A percentile compares a stretch with the other conserved stretches of the same genome.
These are phyloP conservation scores for Saguinus imperator DNA, from an alignment of 2,113 vertebrate genomes.

Conservation along the genomic window DNA sequence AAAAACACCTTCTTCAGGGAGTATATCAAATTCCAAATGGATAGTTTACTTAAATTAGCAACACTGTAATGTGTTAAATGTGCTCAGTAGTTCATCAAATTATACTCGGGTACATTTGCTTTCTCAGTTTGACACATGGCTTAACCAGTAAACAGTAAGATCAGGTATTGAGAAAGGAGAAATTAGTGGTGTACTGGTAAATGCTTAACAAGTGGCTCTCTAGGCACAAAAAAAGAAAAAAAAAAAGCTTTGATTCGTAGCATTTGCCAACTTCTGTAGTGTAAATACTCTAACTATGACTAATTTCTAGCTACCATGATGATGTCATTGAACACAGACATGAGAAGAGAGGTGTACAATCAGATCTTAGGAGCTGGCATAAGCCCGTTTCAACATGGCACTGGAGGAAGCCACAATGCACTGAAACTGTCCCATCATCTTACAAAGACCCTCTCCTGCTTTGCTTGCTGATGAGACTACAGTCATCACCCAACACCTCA, in stretches of 20 bases:
- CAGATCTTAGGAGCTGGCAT: background rate
- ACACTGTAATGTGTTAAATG: background rate
- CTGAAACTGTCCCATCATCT: background rate
- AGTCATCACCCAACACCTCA: background rate
- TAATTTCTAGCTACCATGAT: background rate
- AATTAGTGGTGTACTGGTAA: background rate
- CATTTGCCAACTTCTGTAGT: background rate
- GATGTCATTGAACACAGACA: background rate
- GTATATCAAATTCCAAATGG: background rate
- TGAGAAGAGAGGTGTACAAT: background rate
- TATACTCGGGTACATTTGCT: background rate
- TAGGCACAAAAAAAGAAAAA: too few relatives aligned
- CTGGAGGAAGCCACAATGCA: background rate
- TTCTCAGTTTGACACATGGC: background rate
- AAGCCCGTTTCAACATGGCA: background rate
- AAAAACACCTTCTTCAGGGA: background rate
- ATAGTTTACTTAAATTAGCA: background rate
- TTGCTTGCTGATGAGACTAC: too few relatives aligned
- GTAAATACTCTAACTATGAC: background rate
- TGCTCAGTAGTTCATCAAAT: background rate
- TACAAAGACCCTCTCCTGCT: background rate
- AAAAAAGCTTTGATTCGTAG: background rate
- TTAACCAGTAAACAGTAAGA: background rate
- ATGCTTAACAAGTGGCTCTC: background rate
- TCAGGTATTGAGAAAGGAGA: background rate